Conservation (phyloP, 2,113 vertebrate genomes). For the Cinclus cinclus region DNA sequence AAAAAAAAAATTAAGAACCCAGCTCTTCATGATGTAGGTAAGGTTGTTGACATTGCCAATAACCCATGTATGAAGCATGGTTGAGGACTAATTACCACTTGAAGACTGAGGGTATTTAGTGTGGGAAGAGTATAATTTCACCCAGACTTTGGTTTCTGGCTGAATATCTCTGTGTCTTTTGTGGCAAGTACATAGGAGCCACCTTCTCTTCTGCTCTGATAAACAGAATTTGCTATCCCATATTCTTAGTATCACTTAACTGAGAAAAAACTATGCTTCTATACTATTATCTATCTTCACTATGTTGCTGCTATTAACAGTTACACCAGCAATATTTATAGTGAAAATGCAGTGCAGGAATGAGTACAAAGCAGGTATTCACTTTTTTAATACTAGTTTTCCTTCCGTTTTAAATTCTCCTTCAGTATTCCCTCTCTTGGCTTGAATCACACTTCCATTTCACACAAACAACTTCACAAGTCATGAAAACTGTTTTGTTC, state of each 20-base stretch:
- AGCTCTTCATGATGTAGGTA: background rate
- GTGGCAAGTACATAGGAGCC: rapidly evolving
- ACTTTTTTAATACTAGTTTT: background rate
- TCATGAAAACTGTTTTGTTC: background rate
- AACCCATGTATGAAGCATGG: background rate
- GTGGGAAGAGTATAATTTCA: background rate
- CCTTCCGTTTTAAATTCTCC: background rate
- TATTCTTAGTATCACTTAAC: background rate
- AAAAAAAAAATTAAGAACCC: no score
- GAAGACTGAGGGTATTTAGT: background rate
- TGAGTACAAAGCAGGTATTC: background rate
- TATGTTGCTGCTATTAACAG: background rate
- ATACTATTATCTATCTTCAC: background rate
- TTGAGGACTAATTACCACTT: background rate
- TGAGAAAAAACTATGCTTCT: rapidly evolving
- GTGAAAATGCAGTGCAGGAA: background rate
- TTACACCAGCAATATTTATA: background rate
- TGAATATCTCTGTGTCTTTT: background rate
- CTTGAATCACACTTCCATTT: background rate
- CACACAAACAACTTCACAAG: background rate
- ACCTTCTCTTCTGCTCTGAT: background rate
- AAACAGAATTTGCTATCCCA: background rate
- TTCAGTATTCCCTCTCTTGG: background rate
- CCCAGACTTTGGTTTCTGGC: background rate
- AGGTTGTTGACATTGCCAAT: background rate